Evolutionary conservation across 2,797 vertebrate genomes (phyloP).

Genomic region (Pangasius mekongensis): DNA sequence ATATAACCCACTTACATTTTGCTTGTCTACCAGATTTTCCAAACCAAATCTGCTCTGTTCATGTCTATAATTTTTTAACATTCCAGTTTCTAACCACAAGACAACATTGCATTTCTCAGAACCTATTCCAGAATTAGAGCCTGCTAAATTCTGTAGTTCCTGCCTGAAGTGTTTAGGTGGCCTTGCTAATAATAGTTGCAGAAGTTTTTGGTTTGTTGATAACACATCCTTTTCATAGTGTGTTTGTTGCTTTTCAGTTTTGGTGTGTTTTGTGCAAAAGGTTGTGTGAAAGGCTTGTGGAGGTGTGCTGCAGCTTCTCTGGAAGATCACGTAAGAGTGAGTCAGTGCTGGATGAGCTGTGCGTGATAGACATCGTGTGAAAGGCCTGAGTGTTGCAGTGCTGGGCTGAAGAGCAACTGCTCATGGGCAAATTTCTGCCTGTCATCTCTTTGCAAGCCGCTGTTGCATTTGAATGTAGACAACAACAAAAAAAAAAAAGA

Average conservation of each 20-base stretch:
- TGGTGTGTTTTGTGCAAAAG: not conserved
- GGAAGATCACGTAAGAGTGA: not conserved
- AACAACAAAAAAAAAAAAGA: constrained; percentile 21
- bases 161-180: not conserved
- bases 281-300: constrained; percentile 2
- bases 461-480: constrained; percentile 12
- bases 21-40: not conserved
- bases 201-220: constrained; percentile 33
- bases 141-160: not conserved
- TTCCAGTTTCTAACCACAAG: not conserved
- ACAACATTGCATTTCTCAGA: not conserved
- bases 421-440: not conserved
- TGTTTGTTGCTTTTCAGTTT: not conserved
- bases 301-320: constrained; percentile 12
- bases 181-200: constrained; percentile 24
- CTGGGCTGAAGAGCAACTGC: not conserved
- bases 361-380: not conserved
- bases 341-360: not conserved
- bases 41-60: not conserved
- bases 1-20: not conserved
- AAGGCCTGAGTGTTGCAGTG: not conserved
- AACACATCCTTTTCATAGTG: constrained; percentile 23
- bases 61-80: not conserved
- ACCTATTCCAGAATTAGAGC: not conserved
- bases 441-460: constrained; percentile 8